Base-by-base conservation (phyloP, 2,113 vertebrate genomes). In the Labeo rohita region DNA sequence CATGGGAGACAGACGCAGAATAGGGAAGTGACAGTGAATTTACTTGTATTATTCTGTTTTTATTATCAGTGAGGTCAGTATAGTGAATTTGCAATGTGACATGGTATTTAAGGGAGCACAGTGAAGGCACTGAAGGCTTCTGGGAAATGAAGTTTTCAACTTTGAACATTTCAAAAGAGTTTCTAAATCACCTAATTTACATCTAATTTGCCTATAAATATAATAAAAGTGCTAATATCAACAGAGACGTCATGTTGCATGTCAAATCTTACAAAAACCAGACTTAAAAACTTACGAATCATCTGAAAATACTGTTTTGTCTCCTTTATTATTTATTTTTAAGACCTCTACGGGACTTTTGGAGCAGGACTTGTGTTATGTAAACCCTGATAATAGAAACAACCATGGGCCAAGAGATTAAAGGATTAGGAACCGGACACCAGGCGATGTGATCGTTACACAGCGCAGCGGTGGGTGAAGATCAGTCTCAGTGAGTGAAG, bases 351-450 rank as follows among this genome's bases (percentile, higher is more conserved):
- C n/a, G 50, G 11, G 72, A 75, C 72, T 47, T 50, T 75, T 75
- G 39, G n/a, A 63, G n/a, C 47, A 39, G 73, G 23, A 18, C 49
- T 77, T 73, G 93, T 90, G 91, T 45, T 36, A 93, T 90, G 91
- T 92, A 93, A 93, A 87, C 8, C 23, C 18, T 86, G 87, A 43
- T 87, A 90, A 91, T 92, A 91, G 92, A 93, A 94, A 93, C 77
- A 87, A 84, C 59, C 82, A 45, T 13, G 77, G 88, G 88, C 90
- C 91, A 92, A 93, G 86, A 92, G 91, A 92, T 95, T 91, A 94
- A 85, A 78, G 72, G 92, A 93, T 93, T 89, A 90, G 93, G 91
- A 94, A 94, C 87, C 87, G 89, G 91, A 94, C 91, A 92, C 90
- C 83, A 83, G 68, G 39, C 86, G 84, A 92, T 92, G 87, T 90